Conservation (phyloP, 2,113 vertebrate genomes). For the Bufo bufo region DNA sequence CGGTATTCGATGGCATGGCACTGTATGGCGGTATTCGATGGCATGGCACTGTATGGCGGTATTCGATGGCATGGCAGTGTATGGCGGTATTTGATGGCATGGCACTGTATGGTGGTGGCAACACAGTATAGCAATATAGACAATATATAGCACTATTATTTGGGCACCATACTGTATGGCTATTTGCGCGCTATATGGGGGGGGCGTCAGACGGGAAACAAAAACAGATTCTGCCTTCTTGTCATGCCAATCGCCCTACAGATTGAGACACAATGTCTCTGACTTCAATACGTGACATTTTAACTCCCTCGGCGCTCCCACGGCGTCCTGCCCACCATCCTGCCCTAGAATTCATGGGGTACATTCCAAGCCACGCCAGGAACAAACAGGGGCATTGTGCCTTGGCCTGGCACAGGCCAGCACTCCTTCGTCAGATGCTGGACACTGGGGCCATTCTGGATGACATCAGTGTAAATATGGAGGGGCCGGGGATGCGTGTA, state of each 20-base stretch:
- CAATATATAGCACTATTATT: too few relatives aligned
- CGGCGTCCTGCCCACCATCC: conserved; percentile 48
- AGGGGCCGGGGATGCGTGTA: conserved; percentile 40
- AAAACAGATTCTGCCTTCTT: neutral
- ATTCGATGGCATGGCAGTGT: neutral
- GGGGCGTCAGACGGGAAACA: neutral
- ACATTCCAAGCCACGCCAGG: conserved; percentile 58
- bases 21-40: too few relatives aligned
- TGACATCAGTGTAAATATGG: conserved; percentile 30
- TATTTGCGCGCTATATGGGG: neutral
- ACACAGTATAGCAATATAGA: too few relatives aligned
- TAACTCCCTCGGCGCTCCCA: conserved; percentile 30
- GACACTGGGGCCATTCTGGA: conserved; percentile 78
- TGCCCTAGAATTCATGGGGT: conserved; percentile 71
- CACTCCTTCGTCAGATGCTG: conserved; percentile 64
- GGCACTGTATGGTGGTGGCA: neutral
- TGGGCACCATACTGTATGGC: too few relatives aligned
- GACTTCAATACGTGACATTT: conserved; percentile 47
- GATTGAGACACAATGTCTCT: neutral
- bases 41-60: too few relatives aligned
- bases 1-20: too few relatives aligned
- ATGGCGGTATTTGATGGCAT: neutral
- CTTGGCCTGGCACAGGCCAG: conserved; percentile 65
- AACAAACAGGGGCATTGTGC: conserved; percentile 83
- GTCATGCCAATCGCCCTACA: conserved; percentile 5